A percentile compares a stretch with the other conserved stretches of the same genome.
Evolutionary conservation across 2,888 invertebrate species (phyloP).

Genomic region (Trachelus iudaicus): DNA sequence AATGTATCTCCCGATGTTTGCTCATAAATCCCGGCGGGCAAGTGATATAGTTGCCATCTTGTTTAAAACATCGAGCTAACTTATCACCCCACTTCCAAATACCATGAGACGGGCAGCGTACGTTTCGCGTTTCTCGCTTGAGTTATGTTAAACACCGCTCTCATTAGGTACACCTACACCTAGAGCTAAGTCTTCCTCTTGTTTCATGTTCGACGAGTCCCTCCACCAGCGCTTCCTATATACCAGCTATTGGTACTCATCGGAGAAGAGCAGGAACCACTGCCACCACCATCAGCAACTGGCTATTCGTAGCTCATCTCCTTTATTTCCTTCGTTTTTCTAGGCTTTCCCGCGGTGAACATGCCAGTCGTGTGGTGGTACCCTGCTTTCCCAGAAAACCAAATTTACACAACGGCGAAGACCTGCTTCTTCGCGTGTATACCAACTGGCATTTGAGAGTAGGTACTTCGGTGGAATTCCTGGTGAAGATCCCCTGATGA

Average conservation of each 20-base stretch:
- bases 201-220: neutral
- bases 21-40: constrained; percentile 27
- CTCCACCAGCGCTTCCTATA: neutral
- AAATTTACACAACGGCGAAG: neutral
- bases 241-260: neutral
- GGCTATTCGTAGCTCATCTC: neutral
- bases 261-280: neutral
- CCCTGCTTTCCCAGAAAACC: neutral
- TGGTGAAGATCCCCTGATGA: neutral
- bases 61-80: constrained; percentile 28
- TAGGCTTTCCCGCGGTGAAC: neutral
- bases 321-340: constrained; percentile 3
- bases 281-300: neutral
- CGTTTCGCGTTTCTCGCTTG: constrained; percentile 5
- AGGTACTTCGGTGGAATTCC: neutral
- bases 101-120: constrained; percentile 16
- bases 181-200: neutral
- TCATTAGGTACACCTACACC: constrained; percentile 1
- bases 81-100: constrained; percentile 25
- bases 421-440: neutral
- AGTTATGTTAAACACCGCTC: constrained; percentile 6
- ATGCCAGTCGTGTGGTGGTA: neutral
- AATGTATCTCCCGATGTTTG: constrained; percentile 24
- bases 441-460: neutral
- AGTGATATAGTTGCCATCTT: constrained; percentile 32